These are phyloP conservation scores for Trachurus trachurus DNA, from an alignment of 2,797 vertebrate species.

Conservation along the genomic window DNA sequence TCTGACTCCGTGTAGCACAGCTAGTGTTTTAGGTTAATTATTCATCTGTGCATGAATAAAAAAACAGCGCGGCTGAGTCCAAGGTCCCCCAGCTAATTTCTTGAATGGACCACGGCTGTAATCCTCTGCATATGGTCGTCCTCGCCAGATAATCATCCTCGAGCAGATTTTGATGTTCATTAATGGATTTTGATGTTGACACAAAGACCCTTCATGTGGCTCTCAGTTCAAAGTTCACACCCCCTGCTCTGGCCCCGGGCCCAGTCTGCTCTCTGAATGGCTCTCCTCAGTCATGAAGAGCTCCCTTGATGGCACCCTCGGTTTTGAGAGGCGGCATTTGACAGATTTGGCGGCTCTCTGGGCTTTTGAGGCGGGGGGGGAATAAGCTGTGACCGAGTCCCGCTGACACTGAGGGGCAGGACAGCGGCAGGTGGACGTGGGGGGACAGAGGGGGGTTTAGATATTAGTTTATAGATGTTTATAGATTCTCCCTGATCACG, in stretches of 20 bases:
- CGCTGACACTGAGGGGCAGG: conserved; percentile 64
- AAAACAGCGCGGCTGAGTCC: not conserved
- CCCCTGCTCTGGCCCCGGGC: conserved; percentile 48
- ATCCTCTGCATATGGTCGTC: not conserved
- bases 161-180: conserved; percentile 35
- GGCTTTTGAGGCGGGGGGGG: conserved; percentile 70
- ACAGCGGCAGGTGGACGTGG: conserved; percentile 11
- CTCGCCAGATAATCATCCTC: not conserved
- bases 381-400: conserved; percentile 76
- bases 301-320: conserved; percentile 54
- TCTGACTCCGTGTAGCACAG: too few relatives aligned
- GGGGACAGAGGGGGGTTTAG: not conserved
- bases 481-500: not conserved
- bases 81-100: not conserved
- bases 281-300: conserved; percentile 56
- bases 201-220: conserved; percentile 63
- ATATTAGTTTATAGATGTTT: not conserved
- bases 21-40: not conserved
- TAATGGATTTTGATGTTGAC: conserved; percentile 51
- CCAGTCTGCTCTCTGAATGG: conserved; percentile 57
- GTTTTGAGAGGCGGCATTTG: conserved; percentile 57
- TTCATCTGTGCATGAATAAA: not conserved
- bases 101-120: not conserved
- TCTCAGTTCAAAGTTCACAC: conserved; percentile 52
- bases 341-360: conserved; percentile 59